These are phyloP conservation scores for Leptinotarsa haldemani DNA, from an alignment of 2,888 invertebrate genomes.

Conservation along the genomic window DNA sequence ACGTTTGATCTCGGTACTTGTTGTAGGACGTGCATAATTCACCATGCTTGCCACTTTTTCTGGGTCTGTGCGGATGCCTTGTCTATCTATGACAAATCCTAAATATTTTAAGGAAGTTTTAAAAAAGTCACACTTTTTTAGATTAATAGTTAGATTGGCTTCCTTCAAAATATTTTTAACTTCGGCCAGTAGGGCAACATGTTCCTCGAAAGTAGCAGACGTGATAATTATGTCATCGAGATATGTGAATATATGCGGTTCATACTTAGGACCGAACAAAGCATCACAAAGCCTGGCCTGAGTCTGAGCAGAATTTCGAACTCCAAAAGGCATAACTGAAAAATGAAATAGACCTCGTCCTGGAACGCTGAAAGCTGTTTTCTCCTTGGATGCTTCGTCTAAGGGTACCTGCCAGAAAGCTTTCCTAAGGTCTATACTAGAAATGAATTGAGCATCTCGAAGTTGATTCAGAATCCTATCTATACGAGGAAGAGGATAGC, in stretches of 20 bases:
- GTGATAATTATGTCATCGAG: not conserved
- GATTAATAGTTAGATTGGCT: too few species aligned
- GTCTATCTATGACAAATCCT: too few species aligned
- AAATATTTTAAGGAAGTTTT: too few species aligned
- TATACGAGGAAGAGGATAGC: too few species aligned
- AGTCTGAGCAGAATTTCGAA: not conserved
- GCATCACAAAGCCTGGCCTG: not conserved
- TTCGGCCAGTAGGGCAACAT: not conserved
- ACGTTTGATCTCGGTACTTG: slow-evolving; percentile 3
- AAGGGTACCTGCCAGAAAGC: not conserved
- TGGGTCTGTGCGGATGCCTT: too few species aligned
- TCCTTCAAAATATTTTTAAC: too few species aligned
- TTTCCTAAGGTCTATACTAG: too few species aligned
- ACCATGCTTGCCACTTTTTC: too few species aligned
- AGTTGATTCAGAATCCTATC: too few species aligned
- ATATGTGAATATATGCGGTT: not conserved
- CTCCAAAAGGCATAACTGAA: not conserved
- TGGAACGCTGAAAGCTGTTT: not conserved
- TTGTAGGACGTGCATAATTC: not conserved
- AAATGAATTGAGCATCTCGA: too few species aligned
- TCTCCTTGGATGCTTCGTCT: not conserved
- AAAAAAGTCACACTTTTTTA: too few species aligned
- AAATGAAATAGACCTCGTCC: not conserved
- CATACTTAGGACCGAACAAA: not conserved
- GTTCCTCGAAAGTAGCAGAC: not conserved